Evolutionary conservation across 1,140 invertebrate species (phyloP).

Genomic region (Drosophila cardini): DNA sequence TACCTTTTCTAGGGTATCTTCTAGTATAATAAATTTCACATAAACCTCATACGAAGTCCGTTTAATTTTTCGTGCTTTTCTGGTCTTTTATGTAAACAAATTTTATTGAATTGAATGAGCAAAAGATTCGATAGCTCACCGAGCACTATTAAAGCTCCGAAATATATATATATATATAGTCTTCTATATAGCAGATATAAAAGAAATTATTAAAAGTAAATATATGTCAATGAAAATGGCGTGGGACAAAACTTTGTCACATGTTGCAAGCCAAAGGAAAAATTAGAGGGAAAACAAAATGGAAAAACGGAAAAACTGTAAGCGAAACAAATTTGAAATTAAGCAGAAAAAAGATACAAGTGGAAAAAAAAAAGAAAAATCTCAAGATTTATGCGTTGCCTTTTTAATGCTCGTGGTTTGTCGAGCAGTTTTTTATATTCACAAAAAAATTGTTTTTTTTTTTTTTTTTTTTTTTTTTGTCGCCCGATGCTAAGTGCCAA

Average conservation of each 20-base stretch:
- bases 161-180: neutral
- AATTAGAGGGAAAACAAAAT: conserved; percentile 28
- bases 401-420: conserved; percentile 64
- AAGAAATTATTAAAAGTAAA: conserved; percentile 56
- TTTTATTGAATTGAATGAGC: conserved; percentile 69
- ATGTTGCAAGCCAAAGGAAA: conserved; percentile 65
- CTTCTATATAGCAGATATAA: neutral
- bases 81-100: conserved; percentile 64
- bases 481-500: conserved; percentile 74
- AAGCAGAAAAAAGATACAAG: conserved; percentile 16
- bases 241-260: conserved; percentile 58
- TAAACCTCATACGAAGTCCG: conserved; percentile 52
- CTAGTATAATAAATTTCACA: conserved; percentile 36
- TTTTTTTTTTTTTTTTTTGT: conserved; percentile 44
- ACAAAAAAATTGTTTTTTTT: neutral
- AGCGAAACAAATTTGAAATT: conserved; percentile 7
- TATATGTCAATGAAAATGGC: conserved; percentile 62
- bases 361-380: neutral
- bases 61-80: conserved; percentile 54
- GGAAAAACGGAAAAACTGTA: conserved; percentile 26
- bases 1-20: conserved; percentile 38
- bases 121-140: conserved; percentile 19
- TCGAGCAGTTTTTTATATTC: neutral
- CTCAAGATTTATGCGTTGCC: conserved; percentile 66
- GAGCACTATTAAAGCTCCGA: conserved; percentile 29